A percentile compares a stretch with the other conserved stretches of the same genome.
Evolutionary conservation across 2,888 invertebrate genomes (phyloP).

Genomic region (Caenorhabditis sp.): DNA sequence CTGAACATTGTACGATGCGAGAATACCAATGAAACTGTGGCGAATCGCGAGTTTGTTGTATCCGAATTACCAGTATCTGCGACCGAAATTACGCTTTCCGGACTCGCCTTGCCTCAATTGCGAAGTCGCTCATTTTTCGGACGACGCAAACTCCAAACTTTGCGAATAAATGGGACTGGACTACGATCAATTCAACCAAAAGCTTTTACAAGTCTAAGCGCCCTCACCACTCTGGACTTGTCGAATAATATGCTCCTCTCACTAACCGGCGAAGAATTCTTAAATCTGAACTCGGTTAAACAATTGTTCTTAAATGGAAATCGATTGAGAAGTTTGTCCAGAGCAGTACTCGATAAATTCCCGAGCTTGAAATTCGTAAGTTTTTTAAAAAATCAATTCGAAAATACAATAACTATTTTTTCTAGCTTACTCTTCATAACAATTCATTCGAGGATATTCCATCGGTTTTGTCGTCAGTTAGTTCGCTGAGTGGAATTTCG

Average conservation of each 20-base stretch:
- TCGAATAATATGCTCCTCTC: conserved; percentile 56
- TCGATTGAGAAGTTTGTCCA: conserved; percentile 35
- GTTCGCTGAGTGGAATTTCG: conserved; percentile 43
- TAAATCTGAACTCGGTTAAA: conserved; percentile 50
- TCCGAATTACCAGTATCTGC: conserved; percentile 89
- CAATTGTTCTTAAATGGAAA: conserved; percentile 60
- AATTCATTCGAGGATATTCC: conserved; percentile 56
- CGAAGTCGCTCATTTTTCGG: conserved; percentile 85
- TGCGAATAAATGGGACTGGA: conserved; percentile 62
- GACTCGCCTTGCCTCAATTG: conserved; percentile 81
- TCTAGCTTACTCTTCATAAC: conserved; percentile 52
- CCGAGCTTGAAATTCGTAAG: conserved; percentile 55
- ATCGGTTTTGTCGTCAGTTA: conserved; percentile 19
- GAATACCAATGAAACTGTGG: conserved; percentile 18
- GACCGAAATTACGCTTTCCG: conserved; percentile 86
- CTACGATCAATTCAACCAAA: conserved; percentile 59
- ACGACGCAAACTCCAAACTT: conserved; percentile 52
- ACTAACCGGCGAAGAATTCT: conserved; percentile 56
- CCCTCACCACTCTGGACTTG: conserved; percentile 62
- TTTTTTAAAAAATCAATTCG: too few species aligned
- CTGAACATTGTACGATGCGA: conserved; percentile 72
- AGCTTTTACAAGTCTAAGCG: conserved; percentile 65
- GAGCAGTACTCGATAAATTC: conserved; percentile 50
- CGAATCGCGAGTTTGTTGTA: conserved; percentile 69
- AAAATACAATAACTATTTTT: conserved; percentile 1